A percentile compares a stretch with the other conserved stretches of the same genome.
phyloP scores from a whole-genome alignment of 2,797 vertebrate genomes.

The Dendrocincla tyrannina region DNA sequence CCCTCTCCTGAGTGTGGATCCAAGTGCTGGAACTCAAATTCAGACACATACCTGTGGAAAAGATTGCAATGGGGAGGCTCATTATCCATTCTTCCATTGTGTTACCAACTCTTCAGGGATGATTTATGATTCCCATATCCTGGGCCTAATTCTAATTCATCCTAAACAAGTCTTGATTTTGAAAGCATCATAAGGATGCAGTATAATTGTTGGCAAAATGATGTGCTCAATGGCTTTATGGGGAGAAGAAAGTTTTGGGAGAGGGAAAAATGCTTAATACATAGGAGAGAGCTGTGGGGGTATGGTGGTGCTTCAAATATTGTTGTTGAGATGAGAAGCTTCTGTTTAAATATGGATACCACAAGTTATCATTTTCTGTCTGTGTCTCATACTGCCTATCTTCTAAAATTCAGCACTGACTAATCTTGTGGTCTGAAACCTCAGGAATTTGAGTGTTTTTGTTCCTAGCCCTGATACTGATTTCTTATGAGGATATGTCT shows the following conservation, averaged over 20 bases:
- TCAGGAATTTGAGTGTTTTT: not conserved
- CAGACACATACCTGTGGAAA: not conserved
- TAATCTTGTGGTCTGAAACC: not conserved
- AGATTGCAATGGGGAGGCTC: not conserved
- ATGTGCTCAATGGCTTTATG: not conserved
- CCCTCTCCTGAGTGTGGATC: not conserved
- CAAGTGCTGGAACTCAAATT: not conserved
- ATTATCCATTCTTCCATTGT: not conserved
- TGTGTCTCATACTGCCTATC: not conserved
- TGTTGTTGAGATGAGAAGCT: not conserved
- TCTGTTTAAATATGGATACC: not conserved
- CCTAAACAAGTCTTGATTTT: not conserved
- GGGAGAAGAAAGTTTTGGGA: not conserved
- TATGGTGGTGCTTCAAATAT: not conserved
- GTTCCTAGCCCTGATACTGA: not conserved
- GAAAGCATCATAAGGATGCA: not conserved
- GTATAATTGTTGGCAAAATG: not conserved
- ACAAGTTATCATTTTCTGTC: not conserved
- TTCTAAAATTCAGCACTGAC: not conserved
- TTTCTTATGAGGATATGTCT: not conserved
- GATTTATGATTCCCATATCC: not conserved
- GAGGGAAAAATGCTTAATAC: not conserved
- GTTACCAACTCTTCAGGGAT: not conserved
- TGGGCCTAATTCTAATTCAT: not conserved
- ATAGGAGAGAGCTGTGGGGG: fast-evolving